A percentile compares a stretch with the other conserved stretches of the same genome.
Evolutionary conservation across 1,140 invertebrate genomes (phyloP).

Genomic region (Apis dorsata): DNA sequence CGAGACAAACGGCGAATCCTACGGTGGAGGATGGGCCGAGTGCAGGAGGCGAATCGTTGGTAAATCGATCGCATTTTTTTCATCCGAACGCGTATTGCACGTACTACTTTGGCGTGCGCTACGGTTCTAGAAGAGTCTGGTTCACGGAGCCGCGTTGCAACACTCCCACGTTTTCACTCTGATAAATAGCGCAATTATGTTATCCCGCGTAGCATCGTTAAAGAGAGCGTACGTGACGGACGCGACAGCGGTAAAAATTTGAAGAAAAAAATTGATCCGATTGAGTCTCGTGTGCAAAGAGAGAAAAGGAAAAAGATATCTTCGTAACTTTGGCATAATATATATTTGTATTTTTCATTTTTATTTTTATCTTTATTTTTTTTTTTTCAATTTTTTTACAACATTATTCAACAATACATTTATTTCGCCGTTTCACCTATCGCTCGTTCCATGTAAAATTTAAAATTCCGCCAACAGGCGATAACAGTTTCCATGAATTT

Average conservation of each 20-base stretch:
- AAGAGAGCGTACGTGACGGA: background rate
- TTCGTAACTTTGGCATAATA: too few species aligned
- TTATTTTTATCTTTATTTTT: too few species aligned
- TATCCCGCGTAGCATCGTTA: constrained; percentile 11
- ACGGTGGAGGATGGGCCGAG: background rate
- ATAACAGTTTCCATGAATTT: background rate
- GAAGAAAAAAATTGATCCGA: background rate
- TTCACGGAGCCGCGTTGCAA: background rate
- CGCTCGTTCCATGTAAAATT: too few species aligned
- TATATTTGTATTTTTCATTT: too few species aligned
- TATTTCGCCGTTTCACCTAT: too few species aligned
- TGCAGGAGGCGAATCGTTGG: background rate
- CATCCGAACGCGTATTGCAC: background rate
- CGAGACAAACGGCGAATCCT: background rate
- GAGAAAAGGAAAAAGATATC: too few species aligned
- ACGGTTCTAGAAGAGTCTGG: background rate
- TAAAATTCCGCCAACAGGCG: too few species aligned
- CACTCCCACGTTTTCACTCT: constrained; percentile 39
- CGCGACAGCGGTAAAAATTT: background rate
- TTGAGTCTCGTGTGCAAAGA: background rate
- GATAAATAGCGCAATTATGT: constrained; percentile 37
- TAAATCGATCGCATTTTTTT: constrained; percentile 33
- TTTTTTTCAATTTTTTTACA: too few species aligned
- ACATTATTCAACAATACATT: too few species aligned
- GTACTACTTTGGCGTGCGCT: background rate